Percentiles rank a stretch among this genome's conserved stretches.
Conservation (phyloP, 2,888 invertebrate genomes). For the Caenorhabditis sp. region DNA sequence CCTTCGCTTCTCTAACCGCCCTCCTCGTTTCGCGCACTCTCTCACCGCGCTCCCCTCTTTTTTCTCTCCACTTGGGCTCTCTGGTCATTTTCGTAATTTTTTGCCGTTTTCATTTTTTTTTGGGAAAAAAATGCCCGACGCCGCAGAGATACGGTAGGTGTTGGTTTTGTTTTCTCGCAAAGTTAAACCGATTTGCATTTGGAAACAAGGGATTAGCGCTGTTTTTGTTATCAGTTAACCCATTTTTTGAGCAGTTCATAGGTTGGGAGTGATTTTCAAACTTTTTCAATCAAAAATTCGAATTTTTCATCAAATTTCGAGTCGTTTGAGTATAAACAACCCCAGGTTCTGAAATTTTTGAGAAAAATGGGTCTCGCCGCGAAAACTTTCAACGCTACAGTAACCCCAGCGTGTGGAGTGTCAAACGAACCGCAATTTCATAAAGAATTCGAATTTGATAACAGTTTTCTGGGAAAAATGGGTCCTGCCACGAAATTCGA, state of each 20-base stretch:
- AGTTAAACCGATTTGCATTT: too few species aligned
- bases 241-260: too few species aligned
- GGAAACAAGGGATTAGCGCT: too few species aligned
- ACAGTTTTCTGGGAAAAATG: too few species aligned
- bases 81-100: too few species aligned
- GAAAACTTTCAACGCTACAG: neutral
- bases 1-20: neutral
- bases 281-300: neutral
- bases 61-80: neutral
- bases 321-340: neutral
- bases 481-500: too few species aligned
- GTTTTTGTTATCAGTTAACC: too few species aligned
- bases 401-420: too few species aligned
- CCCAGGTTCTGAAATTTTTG: neutral
- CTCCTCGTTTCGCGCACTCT: neutral
- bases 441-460: too few species aligned
- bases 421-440: too few species aligned
- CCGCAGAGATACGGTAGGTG: neutral
- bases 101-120: neutral
- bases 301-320: neutral
- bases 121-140: neutral
- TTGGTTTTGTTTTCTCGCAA: too few species aligned
- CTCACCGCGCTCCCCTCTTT: neutral
- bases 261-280: too few species aligned
- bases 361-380: neutral